Evolutionary conservation across 2,888 invertebrate genomes (phyloP).

Genomic region (Agrotis exclamationis): DNA sequence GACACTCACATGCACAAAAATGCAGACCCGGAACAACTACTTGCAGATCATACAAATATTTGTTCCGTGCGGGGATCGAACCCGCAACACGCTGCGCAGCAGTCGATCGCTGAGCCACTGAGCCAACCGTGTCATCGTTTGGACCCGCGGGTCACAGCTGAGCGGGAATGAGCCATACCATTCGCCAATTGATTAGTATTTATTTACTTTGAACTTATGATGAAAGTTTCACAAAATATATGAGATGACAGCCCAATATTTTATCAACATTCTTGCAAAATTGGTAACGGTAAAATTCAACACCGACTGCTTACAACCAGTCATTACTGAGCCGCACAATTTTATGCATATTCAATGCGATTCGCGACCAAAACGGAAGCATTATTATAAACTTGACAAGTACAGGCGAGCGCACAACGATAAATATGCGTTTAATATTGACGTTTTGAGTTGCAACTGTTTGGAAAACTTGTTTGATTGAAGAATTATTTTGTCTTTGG

Average conservation of each 20-base stretch:
- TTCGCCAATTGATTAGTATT: too few relatives aligned
- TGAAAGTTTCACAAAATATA: too few relatives aligned
- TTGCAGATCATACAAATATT: too few relatives aligned
- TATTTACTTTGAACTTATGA: too few relatives aligned
- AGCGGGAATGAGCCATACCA: too few relatives aligned
- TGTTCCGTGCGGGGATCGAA: too few relatives aligned
- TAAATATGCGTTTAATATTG: slow-evolving; percentile 23
- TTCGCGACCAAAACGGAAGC: slow-evolving; percentile 67
- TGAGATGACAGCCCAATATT: slow-evolving; percentile 3
- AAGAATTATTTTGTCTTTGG: neutral
- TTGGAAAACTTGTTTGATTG: slow-evolving; percentile 11
- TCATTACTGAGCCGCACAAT: slow-evolving; percentile 59
- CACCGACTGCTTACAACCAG: slow-evolving; percentile 55
- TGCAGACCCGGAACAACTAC: too few relatives aligned
- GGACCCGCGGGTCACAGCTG: too few relatives aligned
- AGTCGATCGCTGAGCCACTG: too few relatives aligned
- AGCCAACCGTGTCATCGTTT: too few relatives aligned
- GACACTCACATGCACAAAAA: too few relatives aligned
- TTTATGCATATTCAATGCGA: slow-evolving; percentile 68
- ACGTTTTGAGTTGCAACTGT: slow-evolving; percentile 7
- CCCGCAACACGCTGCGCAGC: too few relatives aligned
- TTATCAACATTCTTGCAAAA: slow-evolving; percentile 27
- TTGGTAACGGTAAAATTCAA: slow-evolving; percentile 45
- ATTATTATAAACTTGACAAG: slow-evolving; percentile 64
- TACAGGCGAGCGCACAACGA: slow-evolving; percentile 47